Percentiles rank a stretch among this genome's conserved stretches.
These are phyloP conservation scores for Polydrusus cervinus DNA, from an alignment of 2,888 invertebrate genomes.

Conservation along the genomic window DNA sequence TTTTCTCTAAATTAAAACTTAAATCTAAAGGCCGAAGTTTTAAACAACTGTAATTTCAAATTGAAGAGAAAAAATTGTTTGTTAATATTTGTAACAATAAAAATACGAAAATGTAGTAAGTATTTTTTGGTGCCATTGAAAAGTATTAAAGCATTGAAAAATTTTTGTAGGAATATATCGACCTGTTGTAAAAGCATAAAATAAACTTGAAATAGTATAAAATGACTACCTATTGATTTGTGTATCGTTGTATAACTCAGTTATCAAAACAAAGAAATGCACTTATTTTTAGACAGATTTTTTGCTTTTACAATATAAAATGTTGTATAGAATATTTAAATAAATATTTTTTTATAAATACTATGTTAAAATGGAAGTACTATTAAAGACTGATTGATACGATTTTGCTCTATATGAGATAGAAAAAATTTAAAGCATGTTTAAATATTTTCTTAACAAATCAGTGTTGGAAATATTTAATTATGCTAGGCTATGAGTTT, in stretches of 20 bases:
- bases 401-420: constrained; percentile 61
- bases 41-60: background rate
- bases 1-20: background rate
- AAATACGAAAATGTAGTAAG: background rate
- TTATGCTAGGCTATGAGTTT: constrained; percentile 30
- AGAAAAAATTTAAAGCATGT: constrained; percentile 44
- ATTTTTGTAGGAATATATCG: constrained; percentile 13
- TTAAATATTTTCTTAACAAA: constrained; percentile 56
- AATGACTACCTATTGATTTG: background rate
- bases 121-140: background rate
- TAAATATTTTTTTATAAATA: constrained; percentile 68
- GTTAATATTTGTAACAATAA: background rate
- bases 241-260: too few species aligned
- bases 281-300: background rate
- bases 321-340: constrained; percentile 60
- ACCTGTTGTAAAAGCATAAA: constrained; percentile 14
- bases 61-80: background rate
- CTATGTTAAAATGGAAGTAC: constrained; percentile 56
- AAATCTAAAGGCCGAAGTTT: constrained; percentile 1
- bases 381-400: constrained; percentile 68
- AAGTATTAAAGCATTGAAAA: background rate
- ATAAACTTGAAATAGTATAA: background rate
- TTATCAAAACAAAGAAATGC: too few species aligned
- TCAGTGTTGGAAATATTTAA: constrained; percentile 25
- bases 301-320: constrained; percentile 21